Percentiles rank a stretch among this genome's conserved stretches.
Conservation (phyloP, 2,888 invertebrate genomes). For the Lasioglossum marginatum region DNA sequence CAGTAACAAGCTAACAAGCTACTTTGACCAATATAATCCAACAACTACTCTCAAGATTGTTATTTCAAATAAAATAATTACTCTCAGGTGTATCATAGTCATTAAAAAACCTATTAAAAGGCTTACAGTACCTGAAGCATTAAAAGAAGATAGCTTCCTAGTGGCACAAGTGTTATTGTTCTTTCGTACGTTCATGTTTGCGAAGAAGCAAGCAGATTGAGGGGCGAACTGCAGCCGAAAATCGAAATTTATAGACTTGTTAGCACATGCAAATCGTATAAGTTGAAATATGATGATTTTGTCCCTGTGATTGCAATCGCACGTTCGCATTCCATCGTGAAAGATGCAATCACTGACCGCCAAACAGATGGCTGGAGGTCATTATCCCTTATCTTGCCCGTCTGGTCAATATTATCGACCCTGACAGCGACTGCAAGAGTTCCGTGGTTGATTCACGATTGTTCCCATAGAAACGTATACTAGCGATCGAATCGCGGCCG, state of each 20-base stretch:
- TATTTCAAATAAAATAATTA: not conserved
- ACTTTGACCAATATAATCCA: not conserved
- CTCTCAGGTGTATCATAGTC: not conserved
- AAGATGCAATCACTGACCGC: conserved; percentile 70
- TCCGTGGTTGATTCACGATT: conserved; percentile 71
- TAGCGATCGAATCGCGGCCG: conserved; percentile 77
- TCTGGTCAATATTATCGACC: conserved; percentile 79
- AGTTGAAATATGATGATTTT: not conserved
- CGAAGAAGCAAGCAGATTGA: not conserved
- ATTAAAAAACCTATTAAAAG: not conserved
- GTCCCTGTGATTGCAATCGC: not conserved
- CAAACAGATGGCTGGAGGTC: conserved; percentile 76
- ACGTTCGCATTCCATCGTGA: not conserved
- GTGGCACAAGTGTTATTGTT: not conserved
- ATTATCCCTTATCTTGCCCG: conserved; percentile 77
- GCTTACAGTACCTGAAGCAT: not conserved
- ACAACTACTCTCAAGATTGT: not conserved
- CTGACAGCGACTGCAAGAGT: conserved; percentile 62
- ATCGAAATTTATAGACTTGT: not conserved
- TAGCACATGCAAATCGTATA: not conserved
- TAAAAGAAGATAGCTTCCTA: not conserved
- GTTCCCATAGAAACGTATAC: conserved; percentile 80
- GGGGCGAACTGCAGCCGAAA: not conserved
- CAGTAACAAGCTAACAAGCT: not conserved
- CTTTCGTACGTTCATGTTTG: not conserved